Conservation (phyloP, 2,113 vertebrate genomes). For the Tachycineta bicolor region DNA sequence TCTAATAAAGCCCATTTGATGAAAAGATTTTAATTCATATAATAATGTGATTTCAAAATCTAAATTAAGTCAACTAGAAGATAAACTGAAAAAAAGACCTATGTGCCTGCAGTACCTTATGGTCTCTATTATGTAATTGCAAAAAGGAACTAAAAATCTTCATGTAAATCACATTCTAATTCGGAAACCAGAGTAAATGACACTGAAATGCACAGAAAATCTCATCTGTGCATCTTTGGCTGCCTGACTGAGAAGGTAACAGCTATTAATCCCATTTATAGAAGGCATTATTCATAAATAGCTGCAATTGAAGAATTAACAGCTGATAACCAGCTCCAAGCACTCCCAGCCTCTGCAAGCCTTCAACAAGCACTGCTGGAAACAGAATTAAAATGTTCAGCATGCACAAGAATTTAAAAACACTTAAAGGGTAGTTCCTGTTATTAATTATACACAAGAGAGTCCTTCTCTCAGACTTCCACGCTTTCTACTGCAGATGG, state of each 20-base stretch:
- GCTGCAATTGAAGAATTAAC: neutral
- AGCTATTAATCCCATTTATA: neutral
- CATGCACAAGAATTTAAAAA: neutral
- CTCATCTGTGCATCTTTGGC: accelerated
- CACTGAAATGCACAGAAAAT: neutral
- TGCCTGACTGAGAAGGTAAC: neutral
- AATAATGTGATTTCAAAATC: neutral
- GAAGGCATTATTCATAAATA: neutral
- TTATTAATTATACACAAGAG: neutral
- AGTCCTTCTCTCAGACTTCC: neutral
- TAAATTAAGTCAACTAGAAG: neutral
- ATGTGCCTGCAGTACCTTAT: neutral
- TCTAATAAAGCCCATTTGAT: neutral
- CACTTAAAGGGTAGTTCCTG: neutral
- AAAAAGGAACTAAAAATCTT: neutral
- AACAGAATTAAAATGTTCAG: neutral
- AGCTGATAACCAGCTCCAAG: neutral
- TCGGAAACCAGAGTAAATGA: neutral
- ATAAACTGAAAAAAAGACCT: neutral
- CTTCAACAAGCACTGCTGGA: neutral
- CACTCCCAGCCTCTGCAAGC: neutral
- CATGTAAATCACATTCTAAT: neutral
- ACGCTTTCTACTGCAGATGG: neutral
- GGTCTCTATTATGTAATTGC: neutral
- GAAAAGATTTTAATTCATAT: neutral